Conservation (phyloP, 2,113 vertebrate genomes). For the Heloderma charlesbogerti region DNA sequence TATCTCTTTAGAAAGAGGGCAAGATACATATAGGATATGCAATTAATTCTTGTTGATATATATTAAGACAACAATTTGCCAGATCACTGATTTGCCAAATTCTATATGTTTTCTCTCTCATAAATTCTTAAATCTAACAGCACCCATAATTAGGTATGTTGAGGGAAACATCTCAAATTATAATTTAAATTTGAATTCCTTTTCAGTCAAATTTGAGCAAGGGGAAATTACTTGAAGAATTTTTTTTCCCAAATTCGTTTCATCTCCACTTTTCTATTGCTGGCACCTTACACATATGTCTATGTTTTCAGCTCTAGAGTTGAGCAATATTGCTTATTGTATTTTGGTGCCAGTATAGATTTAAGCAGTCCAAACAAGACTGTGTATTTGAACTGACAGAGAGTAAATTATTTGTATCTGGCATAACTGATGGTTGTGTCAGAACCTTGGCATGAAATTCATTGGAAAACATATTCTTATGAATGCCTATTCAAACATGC, state of each 20-base stretch:
- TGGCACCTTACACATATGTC: conserved; percentile 66
- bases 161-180: not conserved
- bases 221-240: conserved; percentile 9
- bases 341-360: conserved; percentile 80
- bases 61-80: not conserved
- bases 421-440: conserved; percentile 82
- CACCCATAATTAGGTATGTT: not conserved
- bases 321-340: conserved; percentile 66
- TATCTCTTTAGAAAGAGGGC: not conserved
- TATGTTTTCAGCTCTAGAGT: conserved; percentile 68
- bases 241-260: conserved; percentile 26
- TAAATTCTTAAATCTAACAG: not conserved
- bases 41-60: not conserved
- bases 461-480: conserved; percentile 75
- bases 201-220: not conserved
- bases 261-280: conserved; percentile 52
- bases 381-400: conserved; percentile 81
- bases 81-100: not conserved
- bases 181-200: not conserved
- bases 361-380: conserved; percentile 78
- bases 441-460: conserved; percentile 80
- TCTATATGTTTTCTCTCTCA: not conserved
- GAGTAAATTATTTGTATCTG: conserved; percentile 85
- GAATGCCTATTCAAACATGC: conserved; percentile 75
- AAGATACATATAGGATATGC: no score